phyloP scores from a whole-genome alignment of 1,140 invertebrate species.

The Papilio xuthus region DNA sequence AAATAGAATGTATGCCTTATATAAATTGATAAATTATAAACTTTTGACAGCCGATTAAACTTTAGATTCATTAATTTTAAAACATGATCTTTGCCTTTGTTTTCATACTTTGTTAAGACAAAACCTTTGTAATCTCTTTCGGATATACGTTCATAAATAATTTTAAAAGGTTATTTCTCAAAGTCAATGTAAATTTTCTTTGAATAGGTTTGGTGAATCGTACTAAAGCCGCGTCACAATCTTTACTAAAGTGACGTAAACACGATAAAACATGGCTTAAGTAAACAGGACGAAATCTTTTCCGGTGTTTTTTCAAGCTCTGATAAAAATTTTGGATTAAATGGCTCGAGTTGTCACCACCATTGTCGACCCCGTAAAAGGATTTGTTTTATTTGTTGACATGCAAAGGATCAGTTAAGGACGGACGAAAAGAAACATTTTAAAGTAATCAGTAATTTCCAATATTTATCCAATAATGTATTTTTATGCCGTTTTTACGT shows the following conservation, averaged over 20 bases:
- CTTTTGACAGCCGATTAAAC: constrained; percentile 1
- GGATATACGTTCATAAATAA: too few species aligned
- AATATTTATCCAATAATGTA: not conserved
- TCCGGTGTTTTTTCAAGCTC: not conserved
- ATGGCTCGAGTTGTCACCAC: not conserved
- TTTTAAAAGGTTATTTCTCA: too few species aligned
- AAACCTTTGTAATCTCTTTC: too few species aligned
- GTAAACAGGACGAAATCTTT: not conserved
- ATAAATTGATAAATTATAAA: not conserved
- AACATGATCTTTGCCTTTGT: not conserved
- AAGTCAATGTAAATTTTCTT: too few species aligned
- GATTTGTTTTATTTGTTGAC: not conserved
- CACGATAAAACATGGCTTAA: not conserved
- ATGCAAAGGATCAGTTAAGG: not conserved
- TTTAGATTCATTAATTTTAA: not conserved
- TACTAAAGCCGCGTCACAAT: not conserved
- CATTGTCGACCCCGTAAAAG: not conserved
- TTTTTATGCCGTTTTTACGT: too few species aligned
- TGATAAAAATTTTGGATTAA: not conserved
- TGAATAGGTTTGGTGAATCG: too few species aligned
- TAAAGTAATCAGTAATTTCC: too few species aligned
- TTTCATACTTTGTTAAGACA: not conserved
- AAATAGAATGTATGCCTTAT: not conserved
- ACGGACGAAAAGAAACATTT: not conserved
- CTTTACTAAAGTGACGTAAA: not conserved